A percentile compares a stretch with the other conserved stretches of the same genome.
Evolutionary conservation across 2,797 vertebrate species (phyloP).

Genomic region (Adelosebastes latens): DNA sequence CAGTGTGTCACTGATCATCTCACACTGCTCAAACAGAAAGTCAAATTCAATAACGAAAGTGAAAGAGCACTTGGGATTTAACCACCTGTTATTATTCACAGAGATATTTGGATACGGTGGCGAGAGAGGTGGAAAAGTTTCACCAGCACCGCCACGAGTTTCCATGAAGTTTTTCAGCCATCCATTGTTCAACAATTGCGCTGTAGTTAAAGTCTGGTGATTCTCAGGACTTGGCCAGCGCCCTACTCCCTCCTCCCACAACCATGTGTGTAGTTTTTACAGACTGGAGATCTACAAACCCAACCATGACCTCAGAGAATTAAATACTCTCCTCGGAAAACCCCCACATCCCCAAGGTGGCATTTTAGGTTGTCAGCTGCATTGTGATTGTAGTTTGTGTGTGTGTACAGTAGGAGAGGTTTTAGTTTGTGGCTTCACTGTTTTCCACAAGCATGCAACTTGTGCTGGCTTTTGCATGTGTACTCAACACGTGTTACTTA

Average conservation of each 20-base stretch:
- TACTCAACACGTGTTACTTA: conserved; percentile 27
- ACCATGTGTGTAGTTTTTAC: conserved; percentile 54
- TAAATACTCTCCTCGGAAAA: conserved; percentile 69
- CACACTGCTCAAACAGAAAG: background rate
- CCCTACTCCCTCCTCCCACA: conserved; percentile 54
- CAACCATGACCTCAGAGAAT: conserved; percentile 72
- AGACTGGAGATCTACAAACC: conserved; percentile 62
- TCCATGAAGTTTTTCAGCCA: conserved; percentile 55
- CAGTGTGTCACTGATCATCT: background rate
- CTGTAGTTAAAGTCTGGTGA: conserved; percentile 33
- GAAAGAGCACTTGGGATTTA: background rate
- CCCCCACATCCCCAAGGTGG: conserved; percentile 54
- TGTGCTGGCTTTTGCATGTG: conserved; percentile 4
- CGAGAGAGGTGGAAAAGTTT: background rate
- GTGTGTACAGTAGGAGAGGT: background rate
- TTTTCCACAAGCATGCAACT: conserved; percentile 46
- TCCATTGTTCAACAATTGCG: conserved; percentile 37
- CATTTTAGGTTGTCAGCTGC: conserved; percentile 54
- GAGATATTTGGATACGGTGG: background rate
- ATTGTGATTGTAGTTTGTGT: conserved; percentile 30
- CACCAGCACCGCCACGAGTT: conserved; percentile 14
- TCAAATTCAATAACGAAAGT: conserved; percentile 5
- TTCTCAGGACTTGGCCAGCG: conserved; percentile 35
- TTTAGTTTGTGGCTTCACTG: conserved; percentile 32
- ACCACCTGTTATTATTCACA: background rate